Evolutionary conservation across 2,113 vertebrate species (phyloP), one percentile per base, ranked within the genome.

Genomic region (Aegotheles bennettii): DNA sequence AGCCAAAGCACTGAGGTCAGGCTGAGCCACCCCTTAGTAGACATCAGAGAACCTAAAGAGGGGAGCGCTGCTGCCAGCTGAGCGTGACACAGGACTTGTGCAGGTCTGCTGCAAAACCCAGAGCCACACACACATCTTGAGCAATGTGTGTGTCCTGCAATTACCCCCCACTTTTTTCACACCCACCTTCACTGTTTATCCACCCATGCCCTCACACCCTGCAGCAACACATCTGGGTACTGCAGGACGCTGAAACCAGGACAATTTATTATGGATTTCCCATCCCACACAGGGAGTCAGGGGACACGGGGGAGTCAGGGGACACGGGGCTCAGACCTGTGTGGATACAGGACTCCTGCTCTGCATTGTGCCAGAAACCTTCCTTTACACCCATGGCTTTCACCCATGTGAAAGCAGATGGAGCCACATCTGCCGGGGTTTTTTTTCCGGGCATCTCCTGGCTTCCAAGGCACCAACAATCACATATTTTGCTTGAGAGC

Each of bases 51-150:
- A 25, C 7, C 38, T 8, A 2, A 29, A n/a, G 69, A 31, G n/a
- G 11, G 31, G 29, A 6, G 2, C 5, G 3, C 14, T 42, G 42
- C 71, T 16, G 36, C 14, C 70, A 29, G 56, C 67, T 20, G 13
- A 42, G 56, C 1, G 2, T 2, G 6, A 16, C 28, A 9, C 15
- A 1, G 17, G 1, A 0, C 3, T 48, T 9, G 50, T 8, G 35
- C 2, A 10, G 3, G 4, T 36, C 47, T 26, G 21, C 51, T 43
- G 35, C 28, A 59, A 47, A 43, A 36, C 7, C 33, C 71, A 42
- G 2, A 2, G 13, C 20, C 25, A 4, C 1, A 23, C 25, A 5
- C 16, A n/a, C n/a, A n/a, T 48, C 20, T 28, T 2, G 25, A 48
- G 19, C 29, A 42, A 38, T 9, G 31, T 11, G 9, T 25, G 43